phyloP scores from a whole-genome alignment of 1,140 invertebrate genomes.

The Rhopalosiphum padi region DNA sequence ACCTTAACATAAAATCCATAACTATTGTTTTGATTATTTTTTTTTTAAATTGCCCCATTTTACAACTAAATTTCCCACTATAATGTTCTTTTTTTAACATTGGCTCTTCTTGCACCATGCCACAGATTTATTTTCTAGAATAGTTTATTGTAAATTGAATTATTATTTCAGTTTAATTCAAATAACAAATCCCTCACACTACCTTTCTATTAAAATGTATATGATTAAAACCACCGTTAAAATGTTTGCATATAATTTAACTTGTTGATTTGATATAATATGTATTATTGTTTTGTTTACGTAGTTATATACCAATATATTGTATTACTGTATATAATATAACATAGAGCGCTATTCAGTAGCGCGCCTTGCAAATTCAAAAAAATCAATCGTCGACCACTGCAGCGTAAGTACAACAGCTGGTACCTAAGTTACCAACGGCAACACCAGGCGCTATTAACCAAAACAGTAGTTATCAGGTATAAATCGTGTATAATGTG shows the following conservation, averaged over 20 bases:
- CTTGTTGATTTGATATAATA: not conserved
- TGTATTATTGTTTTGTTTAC: not conserved
- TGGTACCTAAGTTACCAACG: not conserved
- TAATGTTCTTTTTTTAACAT: no score
- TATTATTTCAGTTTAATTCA: not conserved
- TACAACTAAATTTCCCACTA: no score
- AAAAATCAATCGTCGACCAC: conserved; percentile 24
- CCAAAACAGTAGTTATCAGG: conserved; percentile 10
- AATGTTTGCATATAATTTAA: not conserved
- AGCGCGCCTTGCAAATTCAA: not conserved
- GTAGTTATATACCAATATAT: no score
- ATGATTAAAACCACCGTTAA: not conserved
- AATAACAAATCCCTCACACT: no score
- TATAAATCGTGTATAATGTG: not conserved
- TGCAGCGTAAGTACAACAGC: not conserved
- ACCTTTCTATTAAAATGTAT: not conserved
- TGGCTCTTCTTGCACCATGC: no score
- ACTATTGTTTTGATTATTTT: no score
- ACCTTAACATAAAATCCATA: not conserved
- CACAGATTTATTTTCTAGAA: not conserved
- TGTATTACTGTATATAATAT: no score
- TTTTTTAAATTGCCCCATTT: no score
- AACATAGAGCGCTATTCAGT: not conserved
- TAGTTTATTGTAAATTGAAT: not conserved
- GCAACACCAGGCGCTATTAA: not conserved